These are phyloP conservation scores for Todus mexicanus DNA, from an alignment of 2,797 vertebrate genomes.

Conservation along the genomic window DNA sequence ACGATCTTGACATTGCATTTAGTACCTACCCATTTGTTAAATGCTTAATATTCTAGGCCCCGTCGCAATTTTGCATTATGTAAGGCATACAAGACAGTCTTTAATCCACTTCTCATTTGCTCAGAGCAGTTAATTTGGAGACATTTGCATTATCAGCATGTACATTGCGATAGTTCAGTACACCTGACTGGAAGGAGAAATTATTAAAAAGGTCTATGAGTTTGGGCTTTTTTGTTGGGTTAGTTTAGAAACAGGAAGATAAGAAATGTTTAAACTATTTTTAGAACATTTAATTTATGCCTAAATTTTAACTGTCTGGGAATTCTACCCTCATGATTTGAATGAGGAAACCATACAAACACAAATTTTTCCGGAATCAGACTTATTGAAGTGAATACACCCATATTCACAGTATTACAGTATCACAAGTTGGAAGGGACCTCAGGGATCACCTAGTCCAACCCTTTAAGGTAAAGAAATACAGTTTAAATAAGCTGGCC, in stretches of 20 bases:
- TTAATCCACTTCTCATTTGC: background rate
- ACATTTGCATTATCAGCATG: background rate
- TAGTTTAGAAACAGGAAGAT: background rate
- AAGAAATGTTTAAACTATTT: background rate
- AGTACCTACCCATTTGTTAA: background rate
- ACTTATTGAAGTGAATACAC: background rate
- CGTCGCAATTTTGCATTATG: background rate
- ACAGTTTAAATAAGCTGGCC: too few species aligned
- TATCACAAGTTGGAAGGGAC: too few species aligned
- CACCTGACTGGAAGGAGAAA: background rate
- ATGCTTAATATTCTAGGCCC: background rate
- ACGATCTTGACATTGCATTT: background rate
- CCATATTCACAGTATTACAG: too few species aligned
- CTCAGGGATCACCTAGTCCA: too few species aligned
- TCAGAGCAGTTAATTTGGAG: background rate
- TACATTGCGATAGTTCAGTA: background rate
- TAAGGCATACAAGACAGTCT: background rate
- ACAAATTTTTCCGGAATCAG: background rate
- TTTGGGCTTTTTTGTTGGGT: background rate
- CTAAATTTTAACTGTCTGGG: background rate
- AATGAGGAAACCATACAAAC: background rate
- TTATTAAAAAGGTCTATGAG: background rate
- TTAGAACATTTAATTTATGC: background rate
- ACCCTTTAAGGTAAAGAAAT: too few species aligned
- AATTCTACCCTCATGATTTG: background rate